These are phyloP conservation scores for Bicyclus anynana DNA, from an alignment of 1,140 invertebrate species.

Conservation along the genomic window DNA sequence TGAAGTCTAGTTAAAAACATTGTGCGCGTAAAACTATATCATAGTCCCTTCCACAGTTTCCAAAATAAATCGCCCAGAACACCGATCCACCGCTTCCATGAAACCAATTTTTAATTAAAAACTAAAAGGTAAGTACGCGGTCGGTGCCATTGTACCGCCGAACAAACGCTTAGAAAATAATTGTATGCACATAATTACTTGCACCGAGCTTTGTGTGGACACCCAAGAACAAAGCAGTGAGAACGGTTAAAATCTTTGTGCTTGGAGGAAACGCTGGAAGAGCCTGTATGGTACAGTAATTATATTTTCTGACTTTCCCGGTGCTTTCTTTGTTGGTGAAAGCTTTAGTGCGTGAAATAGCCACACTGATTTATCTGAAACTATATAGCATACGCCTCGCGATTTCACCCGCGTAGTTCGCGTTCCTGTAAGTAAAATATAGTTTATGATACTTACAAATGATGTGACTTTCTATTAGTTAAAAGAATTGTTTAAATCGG, in stretches of 20 bases:
- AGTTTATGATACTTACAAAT: too few relatives aligned
- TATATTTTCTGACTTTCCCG: constrained; percentile 6
- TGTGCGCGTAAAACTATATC: too few relatives aligned
- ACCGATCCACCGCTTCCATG: too few relatives aligned
- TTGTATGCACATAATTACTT: constrained; percentile 75
- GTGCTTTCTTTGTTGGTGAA: not conserved
- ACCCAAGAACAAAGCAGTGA: constrained; percentile 36
- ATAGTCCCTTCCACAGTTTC: too few relatives aligned
- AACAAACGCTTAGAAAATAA: constrained; percentile 64
- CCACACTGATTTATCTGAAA: too few relatives aligned
- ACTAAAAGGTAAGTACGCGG: constrained; percentile 11
- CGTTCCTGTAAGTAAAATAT: too few relatives aligned
- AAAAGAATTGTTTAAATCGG: too few relatives aligned
- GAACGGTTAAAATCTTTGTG: constrained; percentile 28
- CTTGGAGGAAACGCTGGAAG: constrained; percentile 12
- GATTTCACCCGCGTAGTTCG: too few relatives aligned
- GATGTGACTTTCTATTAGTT: too few relatives aligned
- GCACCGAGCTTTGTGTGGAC: constrained; percentile 60
- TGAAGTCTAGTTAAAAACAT: too few relatives aligned
- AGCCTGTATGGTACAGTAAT: constrained; percentile 17
- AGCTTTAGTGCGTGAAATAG: not conserved
- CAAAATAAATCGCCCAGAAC: too few relatives aligned
- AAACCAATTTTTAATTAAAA: constrained; percentile 33
- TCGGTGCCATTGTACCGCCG: constrained; percentile 21
- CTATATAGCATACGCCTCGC: too few relatives aligned